Evolutionary conservation across 1,140 invertebrate genomes (phyloP), one percentile per base, ranked within the genome.

Genomic region (Oryctes rhinoceros): DNA sequence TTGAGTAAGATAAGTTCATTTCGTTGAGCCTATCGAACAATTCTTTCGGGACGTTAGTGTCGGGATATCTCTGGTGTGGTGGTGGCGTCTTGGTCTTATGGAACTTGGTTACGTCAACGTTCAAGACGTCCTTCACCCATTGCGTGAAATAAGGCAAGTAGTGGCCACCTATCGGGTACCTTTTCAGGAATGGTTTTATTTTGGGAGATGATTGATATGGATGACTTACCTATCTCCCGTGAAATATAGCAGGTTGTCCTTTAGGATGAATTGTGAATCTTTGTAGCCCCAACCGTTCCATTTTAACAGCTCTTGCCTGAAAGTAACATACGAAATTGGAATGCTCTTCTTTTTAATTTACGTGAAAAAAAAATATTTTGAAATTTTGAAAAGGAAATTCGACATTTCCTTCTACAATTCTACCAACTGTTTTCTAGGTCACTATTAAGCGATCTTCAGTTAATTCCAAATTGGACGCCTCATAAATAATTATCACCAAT

Each of bases 261-360:
- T 81, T 0, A 95, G 86, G 78, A 90, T 85, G 88, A 98, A 98
- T 84, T 92, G 90, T 0, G 96, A 96, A 88, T 99, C 97, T 81
- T 94, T 96, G 89, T 99, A 99, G 7, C 98, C 98, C 98, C 98
- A 99, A 62, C 98, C 98, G 89, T 99, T 98, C 97, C 97, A 99
- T 90, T 98, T 99, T 7, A 99, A 88, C 18, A 95, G 85, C 18
- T 96, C 91, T 87, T 96, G 94, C 83, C 96, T 96, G 87, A 83
- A 90, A 87, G 83, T 39, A 13, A 47, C 2, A 47, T 44, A 44
- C 9, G 39, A 44, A 30, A 30, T 30, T 30, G 24, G 24, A 2
- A 30, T 30, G n/a, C n/a, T n/a, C n/a, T n/a, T n/a, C n/a, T n/a
- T n/a, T n/a, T n/a, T n/a, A n/a, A n/a, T n/a, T n/a, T n/a, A n/a